phyloP scores from a whole-genome alignment of 2,113 vertebrate genomes.

The Microtus montanus region DNA sequence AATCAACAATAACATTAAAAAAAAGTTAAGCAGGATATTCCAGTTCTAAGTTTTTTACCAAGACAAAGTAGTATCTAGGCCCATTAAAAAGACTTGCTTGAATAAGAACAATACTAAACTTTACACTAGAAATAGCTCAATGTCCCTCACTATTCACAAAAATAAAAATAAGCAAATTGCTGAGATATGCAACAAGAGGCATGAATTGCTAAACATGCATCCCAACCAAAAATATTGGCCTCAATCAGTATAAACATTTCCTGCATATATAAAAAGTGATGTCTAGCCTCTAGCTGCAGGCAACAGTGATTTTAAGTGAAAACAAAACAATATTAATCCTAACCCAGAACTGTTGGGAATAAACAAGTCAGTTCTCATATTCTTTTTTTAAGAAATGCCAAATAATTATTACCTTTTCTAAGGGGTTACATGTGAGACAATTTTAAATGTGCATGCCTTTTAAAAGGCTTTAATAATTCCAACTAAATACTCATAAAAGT shows the following conservation, averaged over 20 bases:
- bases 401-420: background rate
- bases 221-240: background rate
- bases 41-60: conserved; percentile 24
- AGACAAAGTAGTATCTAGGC: background rate
- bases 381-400: conserved; percentile 42
- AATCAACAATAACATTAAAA: conserved; percentile 31
- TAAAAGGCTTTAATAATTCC: conserved; percentile 50
- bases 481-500: conserved; percentile 34
- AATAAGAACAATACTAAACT: background rate
- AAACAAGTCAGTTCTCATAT: background rate
- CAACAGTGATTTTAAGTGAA: conserved; percentile 16
- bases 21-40: conserved; percentile 12
- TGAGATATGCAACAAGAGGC: background rate
- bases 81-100: background rate
- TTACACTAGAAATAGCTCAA: background rate
- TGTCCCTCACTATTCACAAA: conserved; percentile 15
- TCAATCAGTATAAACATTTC: conserved; percentile 4
- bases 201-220: background rate
- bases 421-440: background rate
- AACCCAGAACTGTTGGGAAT: background rate
- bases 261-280: conserved; percentile 9
- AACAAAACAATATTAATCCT: background rate
- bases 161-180: background rate
- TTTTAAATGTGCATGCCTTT: conserved; percentile 22
- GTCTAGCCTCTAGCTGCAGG: background rate